Conservation (phyloP, 2,113 vertebrate species). For the Scytalopus superciliaris region DNA sequence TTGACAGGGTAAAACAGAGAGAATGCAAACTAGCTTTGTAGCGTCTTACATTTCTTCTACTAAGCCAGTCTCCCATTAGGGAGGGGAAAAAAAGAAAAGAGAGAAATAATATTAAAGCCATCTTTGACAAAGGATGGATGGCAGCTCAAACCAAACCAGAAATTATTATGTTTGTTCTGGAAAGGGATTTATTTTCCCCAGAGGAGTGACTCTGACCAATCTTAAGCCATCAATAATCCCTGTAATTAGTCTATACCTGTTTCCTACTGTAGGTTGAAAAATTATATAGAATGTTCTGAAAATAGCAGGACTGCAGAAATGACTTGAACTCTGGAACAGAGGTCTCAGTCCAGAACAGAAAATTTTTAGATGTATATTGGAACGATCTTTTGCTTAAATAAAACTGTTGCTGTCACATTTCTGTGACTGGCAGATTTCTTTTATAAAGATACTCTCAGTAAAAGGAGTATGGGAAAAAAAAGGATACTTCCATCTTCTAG, state of each 20-base stretch:
- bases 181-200: conserved; percentile 24
- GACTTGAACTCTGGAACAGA: not conserved
- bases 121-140: conserved; percentile 3
- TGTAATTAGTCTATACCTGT: conserved; percentile 47
- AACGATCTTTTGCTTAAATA: not conserved
- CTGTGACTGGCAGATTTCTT: not conserved
- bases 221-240: not conserved
- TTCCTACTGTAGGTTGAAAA: conserved; percentile 27
- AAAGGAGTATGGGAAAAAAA: not conserved
- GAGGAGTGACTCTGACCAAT: not conserved
- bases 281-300: not conserved
- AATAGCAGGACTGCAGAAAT: not conserved
- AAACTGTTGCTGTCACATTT: not conserved
- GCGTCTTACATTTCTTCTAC: not conserved
- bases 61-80: not conserved
- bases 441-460: not conserved
- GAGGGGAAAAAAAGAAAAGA: not conserved
- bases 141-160: conserved; percentile 15
- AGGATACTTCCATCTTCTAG: not conserved
- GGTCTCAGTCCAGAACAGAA: not conserved
- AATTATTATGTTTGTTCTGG: not conserved
- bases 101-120: not conserved
- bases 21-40: not conserved
- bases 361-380: not conserved
- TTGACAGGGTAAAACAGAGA: not conserved